phyloP scores from a whole-genome alignment of 2,113 vertebrate species.

The Pluvianellus socialis region DNA sequence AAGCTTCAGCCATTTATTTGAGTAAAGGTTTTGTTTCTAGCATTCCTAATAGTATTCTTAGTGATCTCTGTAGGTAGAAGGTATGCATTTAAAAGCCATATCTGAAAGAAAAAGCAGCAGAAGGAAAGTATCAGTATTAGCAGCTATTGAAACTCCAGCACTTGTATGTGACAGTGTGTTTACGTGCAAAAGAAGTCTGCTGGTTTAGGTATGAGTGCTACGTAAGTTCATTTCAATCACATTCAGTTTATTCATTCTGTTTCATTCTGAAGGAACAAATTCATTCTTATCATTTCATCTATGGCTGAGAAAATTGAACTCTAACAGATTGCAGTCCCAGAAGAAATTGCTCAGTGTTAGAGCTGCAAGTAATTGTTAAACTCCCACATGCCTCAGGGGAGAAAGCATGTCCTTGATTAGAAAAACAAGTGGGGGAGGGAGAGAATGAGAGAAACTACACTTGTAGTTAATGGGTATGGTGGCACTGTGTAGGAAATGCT shows the following conservation, averaged over 20 bases:
- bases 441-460: background rate
- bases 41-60: background rate
- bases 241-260: conserved; percentile 76
- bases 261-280: conserved; percentile 78
- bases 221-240: conserved; percentile 77
- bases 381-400: conserved; percentile 71
- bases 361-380: conserved; percentile 80
- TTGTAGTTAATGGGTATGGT: conserved; percentile 14
- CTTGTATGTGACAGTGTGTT: background rate
- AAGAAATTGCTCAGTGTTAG: conserved; percentile 79
- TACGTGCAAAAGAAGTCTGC: background rate
- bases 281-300: conserved; percentile 79
- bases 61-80: background rate
- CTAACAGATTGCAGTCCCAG: conserved; percentile 76
- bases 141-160: background rate
- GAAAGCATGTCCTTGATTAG: conserved; percentile 76
- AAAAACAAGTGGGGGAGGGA: conserved; percentile 62
- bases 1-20: background rate
- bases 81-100: background rate
- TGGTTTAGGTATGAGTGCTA: conserved; percentile 59
- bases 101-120: background rate
- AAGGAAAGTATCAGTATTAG: background rate
- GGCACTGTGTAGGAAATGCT: conserved; percentile 15
- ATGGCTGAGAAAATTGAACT: conserved; percentile 79
- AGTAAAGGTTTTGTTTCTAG: background rate